Evolutionary conservation across 2,888 invertebrate genomes (phyloP).

Genomic region (Biston stratarius): DNA sequence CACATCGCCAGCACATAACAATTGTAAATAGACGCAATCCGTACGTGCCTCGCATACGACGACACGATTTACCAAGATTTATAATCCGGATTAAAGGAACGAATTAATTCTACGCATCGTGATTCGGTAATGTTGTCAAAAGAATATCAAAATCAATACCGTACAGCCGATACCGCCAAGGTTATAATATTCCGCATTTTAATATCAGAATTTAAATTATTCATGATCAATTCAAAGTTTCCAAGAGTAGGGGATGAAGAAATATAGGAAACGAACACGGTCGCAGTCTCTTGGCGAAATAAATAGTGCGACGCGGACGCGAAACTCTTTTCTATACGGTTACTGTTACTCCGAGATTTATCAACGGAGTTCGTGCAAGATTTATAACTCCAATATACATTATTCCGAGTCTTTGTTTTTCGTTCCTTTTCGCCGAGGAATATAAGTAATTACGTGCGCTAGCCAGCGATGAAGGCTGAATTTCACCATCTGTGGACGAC

Average conservation of each 20-base stretch:
- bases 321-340: slow-evolving; percentile 62
- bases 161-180: slow-evolving; percentile 39
- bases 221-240: slow-evolving; percentile 79
- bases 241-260: slow-evolving; percentile 61
- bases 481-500: slow-evolving; percentile 46
- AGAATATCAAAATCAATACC: slow-evolving; percentile 50
- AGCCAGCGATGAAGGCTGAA: slow-evolving; percentile 38
- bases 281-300: slow-evolving; percentile 57
- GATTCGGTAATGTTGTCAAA: slow-evolving; percentile 37
- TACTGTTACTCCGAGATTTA: slow-evolving; percentile 64
- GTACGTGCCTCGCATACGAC: slow-evolving; percentile 70
- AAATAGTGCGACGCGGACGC: slow-evolving; percentile 67
- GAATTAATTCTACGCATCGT: slow-evolving; percentile 56
- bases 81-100: slow-evolving; percentile 60
- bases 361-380: slow-evolving; percentile 61
- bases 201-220: slow-evolving; percentile 70
- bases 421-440: slow-evolving; percentile 44
- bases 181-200: slow-evolving; percentile 65
- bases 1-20: slow-evolving; percentile 48
- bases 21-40: slow-evolving; percentile 59
- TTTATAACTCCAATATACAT: slow-evolving; percentile 63
- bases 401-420: slow-evolving; percentile 59
- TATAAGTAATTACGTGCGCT: slow-evolving; percentile 47
- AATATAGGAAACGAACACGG: slow-evolving; percentile 65
- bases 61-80: slow-evolving; percentile 63